phyloP scores from a whole-genome alignment of 2,113 vertebrate species.

The Eurypyga helias region DNA sequence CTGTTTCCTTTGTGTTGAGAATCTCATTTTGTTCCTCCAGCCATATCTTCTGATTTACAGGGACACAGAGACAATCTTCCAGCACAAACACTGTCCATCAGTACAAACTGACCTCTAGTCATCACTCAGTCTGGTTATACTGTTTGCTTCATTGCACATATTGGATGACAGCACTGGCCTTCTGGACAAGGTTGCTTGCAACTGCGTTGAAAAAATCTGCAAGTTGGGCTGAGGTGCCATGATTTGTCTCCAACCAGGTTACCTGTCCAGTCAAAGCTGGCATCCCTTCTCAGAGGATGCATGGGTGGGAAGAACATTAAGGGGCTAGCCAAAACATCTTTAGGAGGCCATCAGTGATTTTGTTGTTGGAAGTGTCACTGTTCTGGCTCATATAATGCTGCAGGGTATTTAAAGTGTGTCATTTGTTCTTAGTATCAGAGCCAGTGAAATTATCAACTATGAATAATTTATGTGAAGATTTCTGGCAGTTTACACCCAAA shows the following conservation, averaged over 20 bases:
- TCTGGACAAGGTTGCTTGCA: neutral
- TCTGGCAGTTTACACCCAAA: neutral
- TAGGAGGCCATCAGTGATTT: neutral
- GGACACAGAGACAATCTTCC: neutral
- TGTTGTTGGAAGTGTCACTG: neutral
- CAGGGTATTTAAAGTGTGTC: neutral
- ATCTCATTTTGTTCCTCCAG: neutral
- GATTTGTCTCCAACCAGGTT: neutral
- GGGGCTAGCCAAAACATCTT: neutral
- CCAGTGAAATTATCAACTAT: neutral
- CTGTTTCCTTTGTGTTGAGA: neutral
- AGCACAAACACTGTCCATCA: neutral
- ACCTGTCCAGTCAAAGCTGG: neutral
- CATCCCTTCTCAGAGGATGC: neutral
- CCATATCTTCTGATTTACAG: neutral
- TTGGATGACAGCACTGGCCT: neutral
- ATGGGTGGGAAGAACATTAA: neutral
- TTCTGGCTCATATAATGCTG: neutral
- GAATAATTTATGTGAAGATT: neutral
- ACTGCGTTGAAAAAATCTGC: fast-evolving
- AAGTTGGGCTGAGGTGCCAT: neutral
- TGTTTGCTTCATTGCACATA: neutral
- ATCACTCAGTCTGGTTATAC: neutral
- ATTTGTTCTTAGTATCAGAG: neutral
- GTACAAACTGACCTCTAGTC: neutral